These are phyloP conservation scores for Hippopotamyrus pictus DNA, from an alignment of 2,797 vertebrate species.

Conservation along the genomic window DNA sequence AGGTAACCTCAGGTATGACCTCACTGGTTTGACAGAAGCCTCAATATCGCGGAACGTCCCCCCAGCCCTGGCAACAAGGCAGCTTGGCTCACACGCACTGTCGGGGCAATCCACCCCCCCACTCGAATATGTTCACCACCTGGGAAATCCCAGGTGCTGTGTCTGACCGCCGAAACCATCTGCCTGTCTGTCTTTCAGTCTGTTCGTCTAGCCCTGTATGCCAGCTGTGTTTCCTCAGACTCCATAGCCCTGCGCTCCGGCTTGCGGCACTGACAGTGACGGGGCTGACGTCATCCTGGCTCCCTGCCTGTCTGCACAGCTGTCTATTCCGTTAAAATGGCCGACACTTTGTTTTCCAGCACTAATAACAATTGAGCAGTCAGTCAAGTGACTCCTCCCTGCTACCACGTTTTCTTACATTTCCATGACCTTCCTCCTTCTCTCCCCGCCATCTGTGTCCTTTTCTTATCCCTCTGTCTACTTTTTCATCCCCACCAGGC, in stretches of 20 bases:
- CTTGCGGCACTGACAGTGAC: not conserved
- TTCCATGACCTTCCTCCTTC: not conserved
- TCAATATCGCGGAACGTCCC: not conserved
- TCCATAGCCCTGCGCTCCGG: not conserved
- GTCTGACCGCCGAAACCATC: not conserved
- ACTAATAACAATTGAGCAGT: not conserved
- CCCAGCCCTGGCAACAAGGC: not conserved
- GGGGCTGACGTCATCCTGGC: not conserved
- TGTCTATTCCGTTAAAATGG: not conserved
- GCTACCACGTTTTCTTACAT: not conserved
- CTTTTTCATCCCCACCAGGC: conserved; percentile 34
- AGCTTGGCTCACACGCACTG: not conserved
- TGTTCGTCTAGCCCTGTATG: conserved; percentile 3
- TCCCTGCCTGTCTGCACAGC: not conserved
- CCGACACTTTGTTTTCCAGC: not conserved
- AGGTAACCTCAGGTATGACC: conserved; percentile 59
- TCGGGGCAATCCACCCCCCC: conserved; percentile 17
- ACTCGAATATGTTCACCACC: not conserved
- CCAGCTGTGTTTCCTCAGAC: conserved; percentile 12
- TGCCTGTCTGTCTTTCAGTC: conserved; percentile 18
- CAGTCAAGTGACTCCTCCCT: not conserved
- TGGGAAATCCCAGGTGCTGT: not conserved
- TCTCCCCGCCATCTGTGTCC: not conserved
- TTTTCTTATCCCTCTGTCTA: not conserved
- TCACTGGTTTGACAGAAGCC: not conserved